Evolutionary conservation across 2,113 vertebrate species (phyloP), one percentile per base, ranked within the genome.

Genomic region (Heterochromis multidens): DNA sequence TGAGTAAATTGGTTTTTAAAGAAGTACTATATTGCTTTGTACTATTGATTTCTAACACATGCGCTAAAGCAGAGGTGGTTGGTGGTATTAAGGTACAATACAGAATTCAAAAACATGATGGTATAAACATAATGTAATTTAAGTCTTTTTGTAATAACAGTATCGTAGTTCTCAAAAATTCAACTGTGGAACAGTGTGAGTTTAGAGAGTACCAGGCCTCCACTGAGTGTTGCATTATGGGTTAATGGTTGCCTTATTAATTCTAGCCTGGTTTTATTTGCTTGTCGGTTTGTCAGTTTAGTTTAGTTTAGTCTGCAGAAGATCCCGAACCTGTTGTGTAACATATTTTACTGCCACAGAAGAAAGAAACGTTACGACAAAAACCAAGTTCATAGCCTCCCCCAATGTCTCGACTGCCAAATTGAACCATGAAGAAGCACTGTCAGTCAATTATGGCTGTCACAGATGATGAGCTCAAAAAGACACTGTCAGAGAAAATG

Each of bases 61-160:
- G 25, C 17, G 19, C 3, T 29, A 46, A 70, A 37, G 8, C 63
- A 46, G 37, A 27, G 0, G 40, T 72, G 25, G 46, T 72, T 19
- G 29, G 23, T 46, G 43, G 43, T 72, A 40, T 1, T 49, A 0
- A 1, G 16, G 19, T 52, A 74, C 9, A 0, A 13, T 31, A 21
- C 43, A 74, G 25, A 52, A 52, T 52, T 31, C 6, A 52, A 49
- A 29, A 49, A 29, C 7, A 43, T 72, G 65, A 72, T 49, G 0
- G 25, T 4, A 6, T 6, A 0, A 72, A 49, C 9, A 12, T 70
- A 0, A 19, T 13, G 2, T 46, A 46, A 16, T 46, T 46, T 16
- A 16, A 46, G 13, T 46, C 43, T 46, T 46, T 46, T 5, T 46
- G 2, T 46, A 46, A 46, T 43, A 40, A 14, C 43, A 11, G 37